These are phyloP conservation scores for Gadopsis bispinosus DNA, from an alignment of 2,797 vertebrate species.

Conservation along the genomic window DNA sequence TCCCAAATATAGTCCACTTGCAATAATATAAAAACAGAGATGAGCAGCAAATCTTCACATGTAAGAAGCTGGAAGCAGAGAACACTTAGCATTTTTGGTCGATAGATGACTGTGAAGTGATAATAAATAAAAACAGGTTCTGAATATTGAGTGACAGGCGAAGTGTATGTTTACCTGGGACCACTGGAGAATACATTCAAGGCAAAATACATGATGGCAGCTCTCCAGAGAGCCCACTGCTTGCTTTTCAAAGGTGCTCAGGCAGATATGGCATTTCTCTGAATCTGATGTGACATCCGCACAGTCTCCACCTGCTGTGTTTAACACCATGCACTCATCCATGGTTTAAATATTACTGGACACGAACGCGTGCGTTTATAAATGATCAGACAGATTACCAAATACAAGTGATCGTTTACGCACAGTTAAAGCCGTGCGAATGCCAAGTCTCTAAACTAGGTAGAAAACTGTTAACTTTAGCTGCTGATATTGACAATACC, in stretches of 20 bases:
- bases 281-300: conserved; percentile 18
- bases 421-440: neutral
- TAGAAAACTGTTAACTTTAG: neutral
- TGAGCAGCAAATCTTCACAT: neutral
- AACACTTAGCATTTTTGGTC: neutral
- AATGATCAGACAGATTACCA: too few relatives aligned
- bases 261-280: conserved; percentile 89
- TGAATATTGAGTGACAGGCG: neutral
- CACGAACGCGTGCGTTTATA: neutral
- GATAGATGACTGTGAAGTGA: neutral
- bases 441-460: too few relatives aligned
- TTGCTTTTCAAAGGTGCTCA: conserved; percentile 86
- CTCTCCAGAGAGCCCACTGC: conserved; percentile 86
- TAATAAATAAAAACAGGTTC: neutral
- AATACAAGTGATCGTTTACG: neutral
- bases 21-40: neutral
- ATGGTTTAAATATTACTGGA: neutral
- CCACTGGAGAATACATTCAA: conserved; percentile 91
- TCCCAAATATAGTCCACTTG: neutral
- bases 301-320: neutral
- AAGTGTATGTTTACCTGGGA: conserved; percentile 81
- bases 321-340: neutral
- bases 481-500: neutral
- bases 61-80: neutral
- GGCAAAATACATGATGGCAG: conserved; percentile 90